Evolutionary conservation across 2,888 invertebrate genomes (phyloP).

Genomic region (Merodon equestris): DNA sequence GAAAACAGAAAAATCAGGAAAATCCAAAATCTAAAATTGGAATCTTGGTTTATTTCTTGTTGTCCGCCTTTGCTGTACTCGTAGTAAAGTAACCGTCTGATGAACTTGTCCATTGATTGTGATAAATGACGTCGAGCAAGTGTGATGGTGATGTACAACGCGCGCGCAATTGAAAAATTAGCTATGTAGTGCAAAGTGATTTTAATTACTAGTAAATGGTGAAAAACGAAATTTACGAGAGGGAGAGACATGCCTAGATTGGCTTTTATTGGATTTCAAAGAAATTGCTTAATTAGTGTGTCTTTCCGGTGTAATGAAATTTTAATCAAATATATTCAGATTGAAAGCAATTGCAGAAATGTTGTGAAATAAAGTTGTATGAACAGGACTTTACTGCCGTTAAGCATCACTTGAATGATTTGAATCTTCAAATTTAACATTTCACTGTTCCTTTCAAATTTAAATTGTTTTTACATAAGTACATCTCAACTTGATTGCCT

Average conservation of each 20-base stretch:
- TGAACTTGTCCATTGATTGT: slow-evolving; percentile 66
- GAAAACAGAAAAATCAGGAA: slow-evolving; percentile 53
- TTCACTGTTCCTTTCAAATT: no score
- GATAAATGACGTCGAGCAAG: slow-evolving; percentile 63
- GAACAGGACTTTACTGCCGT: no score
- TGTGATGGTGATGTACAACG: slow-evolving; percentile 45
- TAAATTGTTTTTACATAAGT: no score
- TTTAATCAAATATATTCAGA: slow-evolving; percentile 22
- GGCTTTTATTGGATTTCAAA: slow-evolving; percentile 18
- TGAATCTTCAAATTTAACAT: no score
- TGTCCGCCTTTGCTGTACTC: slow-evolving; percentile 32
- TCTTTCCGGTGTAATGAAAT: slow-evolving; percentile 3
- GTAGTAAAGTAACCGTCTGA: slow-evolving; percentile 30
- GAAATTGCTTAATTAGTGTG: slow-evolving; percentile 29
- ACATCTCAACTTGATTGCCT: no score
- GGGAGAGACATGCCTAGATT: slow-evolving; percentile 10
- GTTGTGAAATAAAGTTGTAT: no score
- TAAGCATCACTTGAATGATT: no score
- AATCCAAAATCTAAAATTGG: slow-evolving; percentile 64
- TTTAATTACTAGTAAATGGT: slow-evolving; percentile 61
- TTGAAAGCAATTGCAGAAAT: background rate
- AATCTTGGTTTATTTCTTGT: slow-evolving; percentile 40
- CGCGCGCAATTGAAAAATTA: slow-evolving; percentile 52
- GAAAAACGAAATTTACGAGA: slow-evolving; percentile 42
- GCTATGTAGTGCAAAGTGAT: slow-evolving; percentile 45